Evolutionary conservation across 2,113 vertebrate species (phyloP), one percentile per base, ranked within the genome.

Genomic region (Noctilio leporinus): DNA sequence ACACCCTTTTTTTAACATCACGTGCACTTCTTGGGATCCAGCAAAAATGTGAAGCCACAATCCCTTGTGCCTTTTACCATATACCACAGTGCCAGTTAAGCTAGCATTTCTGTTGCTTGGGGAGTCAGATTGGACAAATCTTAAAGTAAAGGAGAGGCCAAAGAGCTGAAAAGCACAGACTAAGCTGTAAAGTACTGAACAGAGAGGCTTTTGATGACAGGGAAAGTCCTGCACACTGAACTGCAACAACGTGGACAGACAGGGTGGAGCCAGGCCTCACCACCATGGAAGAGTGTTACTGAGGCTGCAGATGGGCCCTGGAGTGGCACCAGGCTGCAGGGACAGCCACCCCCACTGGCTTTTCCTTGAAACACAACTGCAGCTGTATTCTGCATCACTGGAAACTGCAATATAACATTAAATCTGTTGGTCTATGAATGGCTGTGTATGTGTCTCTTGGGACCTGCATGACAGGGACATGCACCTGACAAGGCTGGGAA

Each of bases 21-120:
- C 3, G 12, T 67, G 59, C 14, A 40, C 73, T 93, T 93, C 70
- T 87, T 87, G 51, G 92, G 88, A 96, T 67, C 81, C 53, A 92
- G 93, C 77, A 87, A 95, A 89, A 91, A 81, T n/a, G 65, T 65
- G 84, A 86, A 94, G 89, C 88, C 86, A 94, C 51, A 86, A n/a
- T 86, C 86, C 94, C 96, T 94, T 89, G 97, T 97, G 97, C 97
- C 97, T 97, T 97, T 95, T 86, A 91, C 28, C 59, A 30, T 24
- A 94, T n/a, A 72, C 95, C 97, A 93, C 35, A 85, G 96, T 97
- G 97, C 97, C 97, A 97, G 94, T 93, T 91, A 86, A 87, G 88
- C 62, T 73, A 89, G 51, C 24, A 20, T 47, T 91, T 94, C 20
- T 93, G 88, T 89, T 94, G 96, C 86, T 83, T 87, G 62, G 55